These are phyloP conservation scores for Oreochromis spilurus DNA, from an alignment of 2,113 vertebrate species.

Conservation along the genomic window DNA sequence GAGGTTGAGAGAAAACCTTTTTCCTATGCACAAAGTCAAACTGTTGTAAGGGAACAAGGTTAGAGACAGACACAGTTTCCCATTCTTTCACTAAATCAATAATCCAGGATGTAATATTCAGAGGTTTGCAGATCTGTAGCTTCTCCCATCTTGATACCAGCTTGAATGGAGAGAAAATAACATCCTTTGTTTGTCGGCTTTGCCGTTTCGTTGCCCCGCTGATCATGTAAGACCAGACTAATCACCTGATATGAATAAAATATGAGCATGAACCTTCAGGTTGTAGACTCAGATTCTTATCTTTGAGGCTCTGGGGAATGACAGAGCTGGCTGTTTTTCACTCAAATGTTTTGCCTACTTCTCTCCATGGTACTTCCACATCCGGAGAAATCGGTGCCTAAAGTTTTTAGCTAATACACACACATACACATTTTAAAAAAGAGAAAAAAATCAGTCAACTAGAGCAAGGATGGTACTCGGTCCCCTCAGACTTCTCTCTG, in stretches of 20 bases:
- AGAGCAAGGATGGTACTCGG: neutral
- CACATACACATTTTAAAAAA: neutral
- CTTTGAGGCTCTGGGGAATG: neutral
- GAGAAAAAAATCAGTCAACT: neutral
- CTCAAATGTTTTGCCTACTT: neutral
- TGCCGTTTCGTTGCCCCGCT: neutral
- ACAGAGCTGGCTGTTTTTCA: neutral
- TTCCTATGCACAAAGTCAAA: constrained; percentile 25
- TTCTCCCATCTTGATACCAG: neutral
- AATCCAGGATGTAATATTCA: constrained; percentile 20
- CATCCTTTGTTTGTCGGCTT: neutral
- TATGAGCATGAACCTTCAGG: neutral
- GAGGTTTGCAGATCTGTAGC: neutral
- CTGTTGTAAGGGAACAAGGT: constrained; percentile 5
- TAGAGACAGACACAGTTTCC: neutral
- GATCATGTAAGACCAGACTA: neutral
- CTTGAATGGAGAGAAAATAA: neutral
- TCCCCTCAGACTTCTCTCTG: neutral
- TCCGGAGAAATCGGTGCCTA: neutral
- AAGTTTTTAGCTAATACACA: neutral
- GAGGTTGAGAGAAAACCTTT: neutral
- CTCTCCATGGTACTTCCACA: neutral
- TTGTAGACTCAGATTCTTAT: neutral
- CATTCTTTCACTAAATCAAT: neutral
- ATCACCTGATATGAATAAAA: constrained; percentile 14